Evolutionary conservation across 2,113 vertebrate species (phyloP), one percentile per base, ranked within the genome.

Genomic region (Gobiocypris rarus): DNA sequence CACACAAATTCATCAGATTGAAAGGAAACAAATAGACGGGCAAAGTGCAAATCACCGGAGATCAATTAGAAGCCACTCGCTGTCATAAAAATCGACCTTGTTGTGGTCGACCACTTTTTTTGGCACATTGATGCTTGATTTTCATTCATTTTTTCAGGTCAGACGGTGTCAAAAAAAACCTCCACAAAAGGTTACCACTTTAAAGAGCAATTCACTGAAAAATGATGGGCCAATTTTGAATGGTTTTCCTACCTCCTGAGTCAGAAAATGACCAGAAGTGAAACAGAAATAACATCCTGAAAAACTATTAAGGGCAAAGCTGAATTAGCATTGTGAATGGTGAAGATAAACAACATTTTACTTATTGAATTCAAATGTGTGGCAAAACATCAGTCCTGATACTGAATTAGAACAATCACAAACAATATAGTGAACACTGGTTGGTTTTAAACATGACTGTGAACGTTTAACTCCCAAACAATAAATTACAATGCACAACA

Each of bases 21-120:
- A 77, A 58, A 82, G 70, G 52, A 58, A 54, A 77, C 54, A 56
- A 82, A 73, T 76, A 70, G 70, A 77, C 50, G 17, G 61, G 8
- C 28, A 50, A 24, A 81, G 81, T 54, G 14, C 54, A 87, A 82
- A 82, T 78, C 78, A 73, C 73, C 65, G 78, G 45, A 84, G 73
- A 82, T 65, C 83, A 82, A 82, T 82, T 87, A 38, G n/a, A 77
- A 69, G 79, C 63, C 19, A 26, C 24, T 28, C 13, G 3, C 19
- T 78, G 63, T 78, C 50, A 63, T 22, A 83, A 86, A 83, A 83
- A 79, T 79, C 56, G 31, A 86, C 74, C 83, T 87, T 77, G 74
- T 52, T 48, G 43, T 84, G 38, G 34, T 5, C 8, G 7, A 22
- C 43, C n/a, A 56, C 22, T 76, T 87, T 77, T n/a, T 48, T 45